Conservation (phyloP, 2,113 vertebrate species). For the Phyllopteryx taeniolatus region DNA sequence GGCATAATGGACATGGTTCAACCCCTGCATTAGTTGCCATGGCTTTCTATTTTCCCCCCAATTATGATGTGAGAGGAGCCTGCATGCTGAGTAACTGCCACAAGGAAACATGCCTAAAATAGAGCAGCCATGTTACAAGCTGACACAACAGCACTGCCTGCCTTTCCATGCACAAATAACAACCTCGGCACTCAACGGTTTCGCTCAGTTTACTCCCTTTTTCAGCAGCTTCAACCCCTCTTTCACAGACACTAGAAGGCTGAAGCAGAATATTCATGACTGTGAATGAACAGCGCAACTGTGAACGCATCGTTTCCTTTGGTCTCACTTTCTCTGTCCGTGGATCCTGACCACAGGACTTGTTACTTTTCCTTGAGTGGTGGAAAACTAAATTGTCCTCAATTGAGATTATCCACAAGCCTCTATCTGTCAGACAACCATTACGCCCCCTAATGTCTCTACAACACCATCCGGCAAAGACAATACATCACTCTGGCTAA, state of each 20-base stretch:
- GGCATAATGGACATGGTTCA: slow-evolving; percentile 50
- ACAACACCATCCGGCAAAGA: slow-evolving; percentile 13
- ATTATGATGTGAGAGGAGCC: slow-evolving; percentile 66
- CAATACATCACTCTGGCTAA: slow-evolving; percentile 30
- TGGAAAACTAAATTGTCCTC: neutral
- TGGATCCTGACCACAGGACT: neutral
- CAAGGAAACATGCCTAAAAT: slow-evolving; percentile 70
- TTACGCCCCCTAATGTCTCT: slow-evolving; percentile 25
- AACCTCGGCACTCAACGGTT: slow-evolving; percentile 41
- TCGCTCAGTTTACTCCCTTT: slow-evolving; percentile 19
- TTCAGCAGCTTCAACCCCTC: slow-evolving; percentile 15
- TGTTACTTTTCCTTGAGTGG: slow-evolving; percentile 34
- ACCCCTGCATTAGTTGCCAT: slow-evolving; percentile 73
- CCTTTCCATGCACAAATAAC: slow-evolving; percentile 49
- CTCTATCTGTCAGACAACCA: slow-evolving; percentile 25
- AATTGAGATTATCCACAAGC: neutral
- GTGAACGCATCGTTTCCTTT: neutral
- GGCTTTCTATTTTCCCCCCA: slow-evolving; percentile 61
- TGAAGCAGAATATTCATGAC: slow-evolving; percentile 2
- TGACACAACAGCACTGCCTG: slow-evolving; percentile 55
- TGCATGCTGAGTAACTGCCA: slow-evolving; percentile 73
- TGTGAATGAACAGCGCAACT: slow-evolving; percentile 1
- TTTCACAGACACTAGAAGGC: slow-evolving; percentile 1
- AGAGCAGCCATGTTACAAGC: slow-evolving; percentile 63
- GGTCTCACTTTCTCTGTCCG: slow-evolving; percentile 17